Percentiles rank a stretch among this genome's conserved stretches.
Conservation (phyloP, 1,140 invertebrate species). For the Drosophila cardini region DNA sequence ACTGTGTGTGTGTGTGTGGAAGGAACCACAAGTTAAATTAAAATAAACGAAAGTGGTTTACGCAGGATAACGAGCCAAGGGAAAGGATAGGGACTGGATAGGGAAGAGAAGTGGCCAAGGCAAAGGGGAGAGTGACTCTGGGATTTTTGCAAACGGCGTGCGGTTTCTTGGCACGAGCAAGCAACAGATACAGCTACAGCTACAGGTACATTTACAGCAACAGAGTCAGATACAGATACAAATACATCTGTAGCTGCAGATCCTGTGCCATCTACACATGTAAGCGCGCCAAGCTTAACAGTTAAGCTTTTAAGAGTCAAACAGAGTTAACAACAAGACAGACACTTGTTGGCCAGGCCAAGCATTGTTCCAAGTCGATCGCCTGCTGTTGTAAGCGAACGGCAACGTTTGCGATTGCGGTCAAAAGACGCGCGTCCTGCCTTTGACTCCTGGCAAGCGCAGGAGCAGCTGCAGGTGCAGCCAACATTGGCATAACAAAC, state of each 20-base stretch:
- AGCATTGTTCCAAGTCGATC: neutral
- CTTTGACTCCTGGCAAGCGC: constrained; percentile 26
- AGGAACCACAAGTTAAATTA: constrained; percentile 76
- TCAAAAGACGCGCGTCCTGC: constrained; percentile 79
- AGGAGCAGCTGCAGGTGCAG: constrained; percentile 41
- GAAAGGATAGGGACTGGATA: neutral
- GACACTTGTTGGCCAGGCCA: neutral
- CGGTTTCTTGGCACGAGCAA: constrained; percentile 63
- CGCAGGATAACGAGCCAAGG: constrained; percentile 57
- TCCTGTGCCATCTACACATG: constrained; percentile 35
- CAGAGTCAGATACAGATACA: neutral
- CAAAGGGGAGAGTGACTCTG: constrained; percentile 7
- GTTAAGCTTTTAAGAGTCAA: constrained; percentile 42
- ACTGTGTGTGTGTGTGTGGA: neutral
- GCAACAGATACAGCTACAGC: neutral
- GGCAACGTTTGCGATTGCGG: constrained; percentile 79
- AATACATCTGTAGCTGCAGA: constrained; percentile 9
- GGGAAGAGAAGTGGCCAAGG: neutral
- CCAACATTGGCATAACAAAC: constrained; percentile 32
- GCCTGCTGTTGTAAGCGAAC: constrained; percentile 45
- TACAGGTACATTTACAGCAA: neutral
- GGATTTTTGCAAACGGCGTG: constrained; percentile 56
- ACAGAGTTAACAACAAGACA: neutral
- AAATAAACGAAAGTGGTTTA: constrained; percentile 82
- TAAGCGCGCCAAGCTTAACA: constrained; percentile 72